phyloP scores from a whole-genome alignment of 2,797 vertebrate species.

The Phaenicophaeus curvirostris region DNA sequence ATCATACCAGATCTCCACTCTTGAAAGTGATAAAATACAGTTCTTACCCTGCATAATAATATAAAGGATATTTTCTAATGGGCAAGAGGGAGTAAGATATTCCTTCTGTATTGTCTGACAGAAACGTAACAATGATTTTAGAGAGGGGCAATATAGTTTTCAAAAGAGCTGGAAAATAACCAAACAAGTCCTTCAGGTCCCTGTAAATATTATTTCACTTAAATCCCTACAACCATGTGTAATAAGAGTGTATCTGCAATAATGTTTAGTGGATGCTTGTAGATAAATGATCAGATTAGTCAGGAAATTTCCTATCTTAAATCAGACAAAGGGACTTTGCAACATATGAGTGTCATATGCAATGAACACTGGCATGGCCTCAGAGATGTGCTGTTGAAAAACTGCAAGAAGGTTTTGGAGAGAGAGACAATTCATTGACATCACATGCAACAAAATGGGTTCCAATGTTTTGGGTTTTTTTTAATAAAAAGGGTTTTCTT shows the following conservation, averaged over 20 bases:
- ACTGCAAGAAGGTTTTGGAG: background rate
- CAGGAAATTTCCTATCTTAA: background rate
- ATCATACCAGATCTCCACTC: background rate
- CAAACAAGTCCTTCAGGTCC: background rate
- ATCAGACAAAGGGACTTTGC: background rate
- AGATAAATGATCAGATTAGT: background rate
- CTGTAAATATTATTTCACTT: background rate
- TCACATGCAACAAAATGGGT: background rate
- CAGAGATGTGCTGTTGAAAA: background rate
- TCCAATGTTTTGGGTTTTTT: background rate
- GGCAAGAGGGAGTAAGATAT: background rate
- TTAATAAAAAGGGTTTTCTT: background rate
- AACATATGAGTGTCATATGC: background rate
- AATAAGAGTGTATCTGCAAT: background rate
- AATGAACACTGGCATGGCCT: background rate
- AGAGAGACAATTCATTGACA: background rate
- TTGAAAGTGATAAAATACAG: conserved; percentile 1
- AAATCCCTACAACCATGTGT: rapidly evolving
- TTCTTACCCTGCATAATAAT: background rate
- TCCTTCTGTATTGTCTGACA: background rate
- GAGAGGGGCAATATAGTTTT: background rate
- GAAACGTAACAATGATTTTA: background rate
- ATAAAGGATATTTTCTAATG: conserved; percentile 12
- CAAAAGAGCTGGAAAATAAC: background rate
- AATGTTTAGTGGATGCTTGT: background rate